Base-by-base conservation (phyloP, 2,113 vertebrate species). In the Oxyruncus cristatus region DNA sequence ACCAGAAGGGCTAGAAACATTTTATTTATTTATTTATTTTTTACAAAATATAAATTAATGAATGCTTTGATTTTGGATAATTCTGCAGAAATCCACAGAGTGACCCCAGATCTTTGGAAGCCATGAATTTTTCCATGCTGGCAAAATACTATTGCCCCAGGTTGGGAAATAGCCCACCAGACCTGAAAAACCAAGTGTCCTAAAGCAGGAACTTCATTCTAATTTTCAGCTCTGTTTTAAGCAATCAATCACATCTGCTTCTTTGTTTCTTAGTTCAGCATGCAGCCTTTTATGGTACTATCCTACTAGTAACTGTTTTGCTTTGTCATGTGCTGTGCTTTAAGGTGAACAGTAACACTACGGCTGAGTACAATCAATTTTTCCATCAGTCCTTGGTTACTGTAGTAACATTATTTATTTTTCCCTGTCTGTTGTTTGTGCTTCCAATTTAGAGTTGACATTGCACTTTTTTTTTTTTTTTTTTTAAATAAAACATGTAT, bases 251-350 rank as follows among this genome's bases (percentile, higher is more conserved):
- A 96, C 96, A 96, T 97, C 97, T 97, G 97, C 97, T 97, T 96
- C 95, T 97, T 98, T 96, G 97, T 97, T 98, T 97, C 98, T 98
- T 96, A 96, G 97, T 97, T 98, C 95, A 97, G 98, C 98, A 98
- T 98, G 98, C 97, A 96, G 96, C 94, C 84, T 97, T 98, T 98
- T 97, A 96, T 49, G 16, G 97, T 88, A 98, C 96, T 97, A 94
- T 95, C 94, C 97, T 98, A 96, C 93, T 97, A 98, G 95, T 97
- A 97, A 98, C 94, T 96, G 97, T 98, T 97, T 97, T 96, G 88
- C 97, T 95, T 93, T 96, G 97, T 98, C 93, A 79, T 97, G 97
- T 98, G 97, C 97, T 92, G 97, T 98, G 97, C 97, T 98, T 98
- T 98, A 96, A 85, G 16, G 96, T 98, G 97, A 97, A 91, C 97